Evolutionary conservation across 2,797 vertebrate species (phyloP).

Genomic region (Vireo griseus): DNA sequence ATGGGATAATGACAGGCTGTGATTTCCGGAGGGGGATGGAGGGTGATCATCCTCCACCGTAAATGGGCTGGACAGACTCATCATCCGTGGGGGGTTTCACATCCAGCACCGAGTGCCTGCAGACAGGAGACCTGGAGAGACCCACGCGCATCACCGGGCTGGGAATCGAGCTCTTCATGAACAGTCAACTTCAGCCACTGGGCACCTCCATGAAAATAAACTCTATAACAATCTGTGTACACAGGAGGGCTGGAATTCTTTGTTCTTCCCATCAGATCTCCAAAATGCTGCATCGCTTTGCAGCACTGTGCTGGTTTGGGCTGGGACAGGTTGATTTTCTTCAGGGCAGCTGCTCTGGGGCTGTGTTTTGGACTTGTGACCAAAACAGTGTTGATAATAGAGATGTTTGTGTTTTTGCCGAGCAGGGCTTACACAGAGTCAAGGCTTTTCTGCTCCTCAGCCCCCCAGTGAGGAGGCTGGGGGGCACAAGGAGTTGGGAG

Average conservation of each 20-base stretch:
- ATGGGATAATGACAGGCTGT: not conserved
- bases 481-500: not conserved
- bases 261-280: not conserved
- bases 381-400: not conserved
- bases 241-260: not conserved
- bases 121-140: not conserved
- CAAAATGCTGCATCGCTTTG: not conserved
- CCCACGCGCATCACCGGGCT: not conserved
- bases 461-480: not conserved
- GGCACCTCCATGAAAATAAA: not conserved
- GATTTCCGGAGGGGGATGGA: not conserved
- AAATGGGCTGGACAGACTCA: not conserved
- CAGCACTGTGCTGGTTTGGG: not conserved
- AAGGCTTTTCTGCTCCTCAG: not conserved
- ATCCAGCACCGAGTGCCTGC: not conserved
- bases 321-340: not conserved
- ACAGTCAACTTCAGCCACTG: not conserved
- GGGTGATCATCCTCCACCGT: not conserved
- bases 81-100: not conserved
- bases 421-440: not conserved
- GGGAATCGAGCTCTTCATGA: not conserved
- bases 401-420: not conserved
- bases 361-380: not conserved
- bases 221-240: fast-evolving
- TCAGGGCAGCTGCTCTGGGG: not conserved